phyloP scores from a whole-genome alignment of 64 coral and sea anemone species.

The Pachyseris speciosa region DNA sequence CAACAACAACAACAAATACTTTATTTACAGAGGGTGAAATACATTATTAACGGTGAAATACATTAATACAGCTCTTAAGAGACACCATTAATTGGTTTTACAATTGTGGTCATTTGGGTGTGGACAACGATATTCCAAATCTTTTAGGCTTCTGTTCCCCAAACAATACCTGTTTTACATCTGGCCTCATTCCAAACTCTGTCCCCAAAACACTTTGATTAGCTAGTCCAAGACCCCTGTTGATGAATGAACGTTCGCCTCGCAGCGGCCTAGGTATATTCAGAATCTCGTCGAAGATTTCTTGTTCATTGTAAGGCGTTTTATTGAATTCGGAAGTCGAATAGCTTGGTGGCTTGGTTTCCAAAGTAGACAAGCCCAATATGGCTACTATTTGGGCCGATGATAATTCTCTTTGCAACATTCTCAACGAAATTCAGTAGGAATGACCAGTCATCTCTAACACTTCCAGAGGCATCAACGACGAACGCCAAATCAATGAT shows the following conservation, averaged over 20 bases:
- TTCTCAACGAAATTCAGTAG: not conserved
- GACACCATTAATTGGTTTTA: too few species aligned
- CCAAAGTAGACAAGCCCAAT: conserved; percentile 31
- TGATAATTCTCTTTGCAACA: not conserved
- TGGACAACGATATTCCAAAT: too few species aligned
- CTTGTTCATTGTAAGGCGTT: not conserved
- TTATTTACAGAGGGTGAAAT: too few species aligned
- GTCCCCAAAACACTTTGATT: conserved; percentile 2
- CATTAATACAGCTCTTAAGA: too few species aligned
- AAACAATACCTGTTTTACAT: conserved; percentile 61
- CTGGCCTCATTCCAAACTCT: conserved; percentile 58
- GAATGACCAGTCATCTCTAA: not conserved
- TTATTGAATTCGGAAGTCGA: not conserved
- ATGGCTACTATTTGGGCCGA: not conserved
- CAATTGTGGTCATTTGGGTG: too few species aligned
- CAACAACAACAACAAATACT: too few species aligned
- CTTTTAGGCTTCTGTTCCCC: too few species aligned
- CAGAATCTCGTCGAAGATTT: not conserved
- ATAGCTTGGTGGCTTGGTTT: not conserved
- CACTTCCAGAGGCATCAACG: conserved; percentile 25
- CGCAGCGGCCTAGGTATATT: not conserved
- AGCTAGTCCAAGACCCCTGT: conserved; percentile 50
- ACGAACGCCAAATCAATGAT: conserved; percentile 19
- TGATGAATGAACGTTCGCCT: conserved; percentile 15
- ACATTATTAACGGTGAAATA: too few species aligned